A percentile compares a stretch with the other conserved stretches of the same genome.
These are phyloP conservation scores for Lucilia sericata DNA, from an alignment of 1,140 invertebrate species.

Conservation along the genomic window DNA sequence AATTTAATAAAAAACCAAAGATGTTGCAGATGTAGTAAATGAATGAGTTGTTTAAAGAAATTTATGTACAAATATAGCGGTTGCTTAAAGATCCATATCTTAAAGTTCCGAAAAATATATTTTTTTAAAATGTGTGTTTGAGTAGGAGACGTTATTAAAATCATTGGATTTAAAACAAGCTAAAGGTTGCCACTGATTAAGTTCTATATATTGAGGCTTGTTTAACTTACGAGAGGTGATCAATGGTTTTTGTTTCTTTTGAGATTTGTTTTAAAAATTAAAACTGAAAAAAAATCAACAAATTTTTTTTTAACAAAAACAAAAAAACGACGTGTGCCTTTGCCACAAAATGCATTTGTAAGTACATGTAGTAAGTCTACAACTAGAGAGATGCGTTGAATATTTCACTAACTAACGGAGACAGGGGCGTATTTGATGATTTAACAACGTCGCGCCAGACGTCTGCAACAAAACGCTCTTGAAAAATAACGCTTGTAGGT, in stretches of 20 bases:
- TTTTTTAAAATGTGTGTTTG: not conserved
- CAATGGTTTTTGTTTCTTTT: not conserved
- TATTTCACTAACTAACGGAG: constrained; percentile 51
- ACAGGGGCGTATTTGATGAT: constrained; percentile 61
- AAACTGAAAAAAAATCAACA: not conserved
- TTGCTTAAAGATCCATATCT: constrained; percentile 8
- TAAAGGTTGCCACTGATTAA: constrained; percentile 23
- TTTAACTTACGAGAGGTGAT: constrained; percentile 2
- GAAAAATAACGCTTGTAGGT: constrained; percentile 31
- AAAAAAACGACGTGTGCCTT: constrained; percentile 19
- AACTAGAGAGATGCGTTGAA: not conserved
- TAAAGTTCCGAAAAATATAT: constrained; percentile 20
- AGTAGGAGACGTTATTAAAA: constrained; percentile 20
- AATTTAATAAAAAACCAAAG: not conserved
- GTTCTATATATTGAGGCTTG: not conserved
- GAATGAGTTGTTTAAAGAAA: not conserved
- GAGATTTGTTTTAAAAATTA: not conserved
- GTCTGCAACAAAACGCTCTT: not conserved
- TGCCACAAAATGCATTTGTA: not conserved
- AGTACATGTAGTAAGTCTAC: not conserved
- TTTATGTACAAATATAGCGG: not conserved
- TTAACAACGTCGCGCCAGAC: constrained; percentile 58
- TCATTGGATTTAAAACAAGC: constrained; percentile 7
- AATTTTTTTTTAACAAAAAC: not conserved
- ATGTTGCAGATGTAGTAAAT: not conserved